Evolutionary conservation across 2,113 vertebrate species (phyloP), one percentile per base, ranked within the genome.

Genomic region (Anser brachyrhynchus): DNA sequence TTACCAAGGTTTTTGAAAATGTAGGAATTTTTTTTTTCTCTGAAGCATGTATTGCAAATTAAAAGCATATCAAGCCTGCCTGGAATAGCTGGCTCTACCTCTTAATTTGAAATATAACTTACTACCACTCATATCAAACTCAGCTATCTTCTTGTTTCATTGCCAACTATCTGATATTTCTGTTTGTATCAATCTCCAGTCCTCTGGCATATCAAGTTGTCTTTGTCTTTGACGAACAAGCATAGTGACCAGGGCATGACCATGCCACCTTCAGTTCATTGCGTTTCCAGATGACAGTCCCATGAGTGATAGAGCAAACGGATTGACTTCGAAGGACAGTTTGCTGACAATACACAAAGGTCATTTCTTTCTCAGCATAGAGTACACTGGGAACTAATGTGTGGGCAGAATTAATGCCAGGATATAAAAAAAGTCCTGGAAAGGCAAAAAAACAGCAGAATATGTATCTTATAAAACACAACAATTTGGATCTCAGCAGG

Each of bases 211-310:
- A 87, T 79, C 23, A 78, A 12, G 2, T 33, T 90, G 17, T 59
- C 83, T 89, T 64, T 92, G 46, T 51, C 67, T 95, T 59, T 96
- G 71, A 91, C 10, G 55, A 92, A n/a, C 43, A 83, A 25, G 6
- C 46, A 21, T 51, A 39, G 31, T 89, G 94, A 95, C 76, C 5
- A 1, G 51, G 71, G 37, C 66, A 25, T 41, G 49, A 87, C 74
- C 0, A 3, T 58, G 64, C 4, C 52, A 44, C 85, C 44, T 89
- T 26, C 61, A 66, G n/a, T 84, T 84, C 54, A 23, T 78, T 28
- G 61, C 70, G 43, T 65, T 97, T 92, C 61, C 62, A 86, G n/a
- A 51, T 95, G 70, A 70, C 65, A 76, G 14, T 80, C 46, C 43
- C 44, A 10, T 66, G 81, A 93, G 43, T 84, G 74, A 92, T 22